Evolutionary conservation across 1,140 invertebrate species (phyloP), one percentile per base, ranked within the genome.

Genomic region (Galendromus occidentalis): DNA sequence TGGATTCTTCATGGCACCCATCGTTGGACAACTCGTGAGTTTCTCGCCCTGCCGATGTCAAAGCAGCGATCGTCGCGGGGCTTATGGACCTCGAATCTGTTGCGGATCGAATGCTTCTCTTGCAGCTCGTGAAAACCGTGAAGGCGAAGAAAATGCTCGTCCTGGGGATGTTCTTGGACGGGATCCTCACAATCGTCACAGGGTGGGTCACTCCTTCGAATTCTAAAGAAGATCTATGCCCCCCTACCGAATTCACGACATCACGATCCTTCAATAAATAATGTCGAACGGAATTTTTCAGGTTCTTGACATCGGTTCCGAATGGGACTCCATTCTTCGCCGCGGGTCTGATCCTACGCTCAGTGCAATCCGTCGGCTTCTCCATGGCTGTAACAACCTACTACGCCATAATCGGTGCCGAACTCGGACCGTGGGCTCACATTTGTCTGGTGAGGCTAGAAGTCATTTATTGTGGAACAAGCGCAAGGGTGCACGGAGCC

Each of bases 401-500:
- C 9, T 59, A 59, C 51, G 51, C 51, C n/a, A 59, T 59, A 29
- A 59, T 59, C 51, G 51, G 51, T 14, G 51, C 51, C 33, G 51
- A 59, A 33, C 51, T 59, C 22, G 51, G 51, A 18, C 51, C 51
- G 4, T 59, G 51, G 51, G 51, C 51, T 2, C 51, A 59, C 51
- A 59, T 59, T 25, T 59, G 51, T 25, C 20, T 59, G 51, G 51
- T 59, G 33, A 25, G 51, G n/a, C 18, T 12, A 12, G 42, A 12
- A 18, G 42, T n/a, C 22, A 59, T 39, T 39, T 39, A 9, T 39
- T 39, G 33, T 39, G 33, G n/a, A n/a, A n/a, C n/a, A n/a, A n/a
- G n/a, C n/a, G n/a, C n/a, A n/a, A n/a, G n/a, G n/a, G n/a, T n/a
- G n/a, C n/a, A n/a, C n/a, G n/a, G n/a, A n/a, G n/a, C n/a, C n/a